Evolutionary conservation across 2,888 invertebrate genomes (phyloP).

Genomic region (Drosophila tripunctata): DNA sequence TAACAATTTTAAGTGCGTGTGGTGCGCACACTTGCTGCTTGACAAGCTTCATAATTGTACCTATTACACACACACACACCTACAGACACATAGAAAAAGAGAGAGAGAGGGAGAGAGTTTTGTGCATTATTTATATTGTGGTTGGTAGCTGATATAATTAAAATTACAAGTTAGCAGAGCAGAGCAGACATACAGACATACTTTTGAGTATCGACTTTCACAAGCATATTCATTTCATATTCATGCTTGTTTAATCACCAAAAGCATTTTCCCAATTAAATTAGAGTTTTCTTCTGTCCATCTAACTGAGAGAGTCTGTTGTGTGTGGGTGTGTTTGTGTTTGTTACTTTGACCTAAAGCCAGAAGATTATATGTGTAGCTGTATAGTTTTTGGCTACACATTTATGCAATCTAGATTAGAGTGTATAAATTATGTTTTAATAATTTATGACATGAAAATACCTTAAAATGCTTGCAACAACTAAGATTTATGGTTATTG

Average conservation of each 20-base stretch:
- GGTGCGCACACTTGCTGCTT: conserved; percentile 43
- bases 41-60: conserved; percentile 69
- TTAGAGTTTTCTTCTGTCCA: background rate
- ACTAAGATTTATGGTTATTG: conserved; percentile 4
- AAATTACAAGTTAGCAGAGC: conserved; percentile 29
- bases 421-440: conserved; percentile 25
- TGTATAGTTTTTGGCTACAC: conserved; percentile 5
- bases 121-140: conserved; percentile 34
- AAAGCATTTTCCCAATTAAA: conserved; percentile 38
- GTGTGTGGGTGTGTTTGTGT: background rate
- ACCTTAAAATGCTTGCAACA: conserved; percentile 5
- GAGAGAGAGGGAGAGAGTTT: too few relatives aligned
- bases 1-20: conserved; percentile 33
- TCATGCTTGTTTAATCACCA: conserved; percentile 32
- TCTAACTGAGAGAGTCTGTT: background rate
- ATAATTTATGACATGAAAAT: conserved; percentile 22
- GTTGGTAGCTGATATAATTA: conserved; percentile 38
- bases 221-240: conserved; percentile 42
- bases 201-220: conserved; percentile 19
- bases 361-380: background rate
- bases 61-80: background rate
- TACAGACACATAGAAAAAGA: background rate
- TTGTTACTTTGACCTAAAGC: conserved; percentile 8
- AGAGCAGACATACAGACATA: background rate
- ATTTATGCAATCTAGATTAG: conserved; percentile 10